Conservation (phyloP, 2,888 invertebrate species). For the Lobophora halterata region DNA sequence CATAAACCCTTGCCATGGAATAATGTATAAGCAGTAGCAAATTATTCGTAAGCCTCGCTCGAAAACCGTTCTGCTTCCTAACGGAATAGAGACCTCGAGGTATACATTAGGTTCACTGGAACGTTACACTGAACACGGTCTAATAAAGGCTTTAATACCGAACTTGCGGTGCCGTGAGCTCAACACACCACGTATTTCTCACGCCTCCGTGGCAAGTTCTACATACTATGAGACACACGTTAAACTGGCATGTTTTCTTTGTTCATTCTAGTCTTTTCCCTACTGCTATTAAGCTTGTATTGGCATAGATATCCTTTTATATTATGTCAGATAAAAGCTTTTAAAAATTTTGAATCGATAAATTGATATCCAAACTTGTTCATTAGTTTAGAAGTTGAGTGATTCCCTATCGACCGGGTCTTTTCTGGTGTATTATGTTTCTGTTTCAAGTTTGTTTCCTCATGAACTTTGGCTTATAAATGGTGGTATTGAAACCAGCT, state of each 20-base stretch:
- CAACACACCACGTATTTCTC: constrained; percentile 33
- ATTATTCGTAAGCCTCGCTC: constrained; percentile 12
- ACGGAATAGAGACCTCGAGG: constrained; percentile 24
- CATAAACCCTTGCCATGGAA: no score
- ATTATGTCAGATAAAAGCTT: constrained; percentile 9
- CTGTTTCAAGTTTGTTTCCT: constrained; percentile 9
- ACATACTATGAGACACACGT: constrained; percentile 19
- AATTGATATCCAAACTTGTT: constrained; percentile 18
- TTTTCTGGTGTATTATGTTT: constrained; percentile 7
- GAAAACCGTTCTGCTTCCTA: constrained; percentile 18
- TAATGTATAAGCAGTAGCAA: no score
- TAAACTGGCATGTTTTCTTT: constrained; percentile 7
- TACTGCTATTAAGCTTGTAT: constrained; percentile 8
- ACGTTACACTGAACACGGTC: constrained; percentile 30
- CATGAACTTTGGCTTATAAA: constrained; percentile 2
- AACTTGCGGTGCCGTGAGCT: constrained; percentile 26
- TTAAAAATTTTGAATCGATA: constrained; percentile 16
- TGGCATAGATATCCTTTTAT: background rate
- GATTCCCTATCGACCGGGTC: constrained; percentile 7
- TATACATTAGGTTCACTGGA: constrained; percentile 28
- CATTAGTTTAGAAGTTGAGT: constrained; percentile 12
- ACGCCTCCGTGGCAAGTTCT: constrained; percentile 30
- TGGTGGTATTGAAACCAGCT: no score
- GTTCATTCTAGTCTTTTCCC: constrained; percentile 19
- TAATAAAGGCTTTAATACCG: constrained; percentile 32